Percentiles rank a stretch among this genome's conserved stretches.
Evolutionary conservation across 2,113 vertebrate species (phyloP).

Genomic region (Catharus minimus): DNA sequence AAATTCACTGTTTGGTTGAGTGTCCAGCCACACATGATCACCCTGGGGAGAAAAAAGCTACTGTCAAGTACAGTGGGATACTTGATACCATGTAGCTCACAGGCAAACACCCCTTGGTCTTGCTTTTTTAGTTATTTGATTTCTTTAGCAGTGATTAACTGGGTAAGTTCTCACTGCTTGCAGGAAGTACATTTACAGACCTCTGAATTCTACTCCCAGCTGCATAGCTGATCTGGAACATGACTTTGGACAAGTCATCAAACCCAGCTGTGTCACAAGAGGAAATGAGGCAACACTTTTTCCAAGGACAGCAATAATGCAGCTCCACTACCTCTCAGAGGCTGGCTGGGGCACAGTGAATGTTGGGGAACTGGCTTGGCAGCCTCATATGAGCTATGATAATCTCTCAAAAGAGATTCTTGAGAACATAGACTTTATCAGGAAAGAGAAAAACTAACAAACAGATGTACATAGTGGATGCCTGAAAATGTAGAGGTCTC

Average conservation of each 20-base stretch:
- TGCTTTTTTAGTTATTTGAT: neutral
- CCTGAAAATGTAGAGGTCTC: neutral
- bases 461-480: neutral
- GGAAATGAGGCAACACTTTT: neutral
- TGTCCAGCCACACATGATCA: conserved; percentile 92
- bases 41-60: conserved; percentile 75
- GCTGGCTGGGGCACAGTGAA: neutral
- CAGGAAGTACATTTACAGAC: neutral
- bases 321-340: neutral
- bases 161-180: neutral
- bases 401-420: neutral
- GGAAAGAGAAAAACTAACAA: neutral
- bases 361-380: neutral
- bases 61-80: neutral
- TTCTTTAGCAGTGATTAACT: neutral
- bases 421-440: neutral
- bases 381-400: neutral
- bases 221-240: neutral
- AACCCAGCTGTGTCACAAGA: neutral
- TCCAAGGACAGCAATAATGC: neutral
- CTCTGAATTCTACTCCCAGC: neutral
- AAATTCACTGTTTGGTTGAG: conserved; percentile 51
- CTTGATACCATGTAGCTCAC: neutral
- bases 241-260: neutral
- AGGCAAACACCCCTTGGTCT: neutral